Evolutionary conservation across 2,113 vertebrate genomes (phyloP).

Genomic region (Mohoua ochrocephala): DNA sequence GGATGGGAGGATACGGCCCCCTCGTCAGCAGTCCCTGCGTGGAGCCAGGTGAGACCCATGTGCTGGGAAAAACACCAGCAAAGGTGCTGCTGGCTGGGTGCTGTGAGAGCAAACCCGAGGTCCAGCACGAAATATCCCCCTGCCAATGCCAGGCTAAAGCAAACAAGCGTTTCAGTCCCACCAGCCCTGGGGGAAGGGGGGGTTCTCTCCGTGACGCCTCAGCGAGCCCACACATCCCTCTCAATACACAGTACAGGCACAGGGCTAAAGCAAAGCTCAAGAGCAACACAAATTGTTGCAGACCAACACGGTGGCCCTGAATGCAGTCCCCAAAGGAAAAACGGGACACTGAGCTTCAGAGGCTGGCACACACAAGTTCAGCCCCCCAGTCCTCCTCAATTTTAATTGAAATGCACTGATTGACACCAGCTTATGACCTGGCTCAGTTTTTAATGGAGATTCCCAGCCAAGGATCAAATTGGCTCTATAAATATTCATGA

Average conservation of each 20-base stretch:
- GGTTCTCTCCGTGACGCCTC: neutral
- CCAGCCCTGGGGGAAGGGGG: neutral
- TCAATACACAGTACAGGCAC: rapidly evolving
- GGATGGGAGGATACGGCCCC: neutral
- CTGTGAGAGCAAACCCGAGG: neutral
- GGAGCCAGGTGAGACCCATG: rapidly evolving
- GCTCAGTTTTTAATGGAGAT: neutral
- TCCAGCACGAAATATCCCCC: neutral
- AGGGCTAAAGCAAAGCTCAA: neutral
- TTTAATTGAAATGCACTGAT: neutral
- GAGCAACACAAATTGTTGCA: neutral
- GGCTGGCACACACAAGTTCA: neutral
- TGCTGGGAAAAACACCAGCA: neutral
- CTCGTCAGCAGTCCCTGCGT: rapidly evolving
- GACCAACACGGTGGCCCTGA: neutral
- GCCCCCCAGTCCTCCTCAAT: neutral
- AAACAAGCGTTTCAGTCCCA: neutral
- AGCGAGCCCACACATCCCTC: neutral
- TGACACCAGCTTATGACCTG: neutral
- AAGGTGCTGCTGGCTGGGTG: neutral
- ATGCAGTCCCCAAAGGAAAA: neutral
- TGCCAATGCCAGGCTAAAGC: neutral
- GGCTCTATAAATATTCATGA: conserved; percentile 25
- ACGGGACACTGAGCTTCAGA: neutral
- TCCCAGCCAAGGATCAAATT: neutral